A percentile compares a stretch with the other conserved stretches of the same genome.
Evolutionary conservation across 2,797 vertebrate species (phyloP).

Genomic region (Echiichthys vipera): DNA sequence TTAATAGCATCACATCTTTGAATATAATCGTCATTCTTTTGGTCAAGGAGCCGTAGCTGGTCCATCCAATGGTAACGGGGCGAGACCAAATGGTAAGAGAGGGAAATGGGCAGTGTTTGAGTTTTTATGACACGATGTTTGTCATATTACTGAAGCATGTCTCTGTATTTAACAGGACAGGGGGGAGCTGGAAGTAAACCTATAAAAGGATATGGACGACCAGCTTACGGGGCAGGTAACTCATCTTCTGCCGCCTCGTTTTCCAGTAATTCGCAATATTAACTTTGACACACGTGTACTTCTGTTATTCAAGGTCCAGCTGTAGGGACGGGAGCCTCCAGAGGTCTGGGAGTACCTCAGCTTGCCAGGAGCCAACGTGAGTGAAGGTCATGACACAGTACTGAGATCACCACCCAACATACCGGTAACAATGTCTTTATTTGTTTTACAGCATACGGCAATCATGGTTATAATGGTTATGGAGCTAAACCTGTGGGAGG

Average conservation of each 20-base stretch:
- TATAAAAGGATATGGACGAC: constrained; percentile 67
- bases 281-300: not conserved
- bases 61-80: constrained; percentile 28
- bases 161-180: constrained; percentile 49
- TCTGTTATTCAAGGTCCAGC: constrained; percentile 42
- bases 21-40: constrained; percentile 9
- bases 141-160: not conserved
- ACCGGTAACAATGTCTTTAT: constrained; percentile 12
- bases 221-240: constrained; percentile 68
- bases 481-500: constrained; percentile 64
- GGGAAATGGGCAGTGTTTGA: not conserved
- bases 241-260: not conserved
- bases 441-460: constrained; percentile 56
- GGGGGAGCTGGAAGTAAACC: constrained; percentile 55
- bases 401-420: not conserved
- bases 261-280: not conserved
- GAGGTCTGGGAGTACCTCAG: constrained; percentile 63
- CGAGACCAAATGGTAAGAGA: constrained; percentile 53
- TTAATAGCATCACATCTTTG: not conserved
- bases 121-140: not conserved
- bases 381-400: not conserved
- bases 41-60: constrained; percentile 56
- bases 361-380: constrained; percentile 61
- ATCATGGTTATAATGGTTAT: constrained; percentile 61
- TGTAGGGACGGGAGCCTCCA: constrained; percentile 46